These are phyloP conservation scores for Drosophila takahashii DNA, from an alignment of 1,140 invertebrate species.

Conservation along the genomic window DNA sequence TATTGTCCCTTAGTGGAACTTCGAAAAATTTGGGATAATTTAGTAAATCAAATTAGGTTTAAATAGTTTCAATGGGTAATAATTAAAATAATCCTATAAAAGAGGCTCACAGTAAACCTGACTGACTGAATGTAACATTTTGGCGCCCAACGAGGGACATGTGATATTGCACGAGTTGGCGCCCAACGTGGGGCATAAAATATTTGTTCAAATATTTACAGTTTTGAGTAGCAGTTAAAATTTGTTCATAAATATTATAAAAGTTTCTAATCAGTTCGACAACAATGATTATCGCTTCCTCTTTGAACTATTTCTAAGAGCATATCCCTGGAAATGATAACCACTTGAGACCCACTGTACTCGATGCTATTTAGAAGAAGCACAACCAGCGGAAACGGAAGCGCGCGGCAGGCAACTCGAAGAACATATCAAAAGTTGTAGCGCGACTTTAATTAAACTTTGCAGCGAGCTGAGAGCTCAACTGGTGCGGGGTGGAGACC, in stretches of 20 bases:
- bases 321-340: neutral
- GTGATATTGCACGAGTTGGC: too few relatives aligned
- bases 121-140: neutral
- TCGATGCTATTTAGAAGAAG: conserved; percentile 31
- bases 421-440: conserved; percentile 82
- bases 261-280: neutral
- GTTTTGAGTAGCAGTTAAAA: neutral
- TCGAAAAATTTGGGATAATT: too few relatives aligned
- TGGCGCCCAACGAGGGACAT: neutral
- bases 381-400: conserved; percentile 64
- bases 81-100: too few relatives aligned
- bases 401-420: conserved; percentile 68
- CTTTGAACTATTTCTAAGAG: neutral
- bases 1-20: too few relatives aligned
- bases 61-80: too few relatives aligned
- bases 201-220: too few relatives aligned
- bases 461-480: conserved; percentile 58
- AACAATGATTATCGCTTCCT: neutral
- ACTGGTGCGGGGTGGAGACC: conserved; percentile 21
- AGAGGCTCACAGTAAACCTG: too few relatives aligned
- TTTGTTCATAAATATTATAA: neutral
- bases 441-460: conserved; percentile 83
- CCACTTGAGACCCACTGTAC: conserved; percentile 36
- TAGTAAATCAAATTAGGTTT: neutral
- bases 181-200: neutral